Conservation (phyloP, 2,888 invertebrate genomes). For the Aquatica leii region DNA sequence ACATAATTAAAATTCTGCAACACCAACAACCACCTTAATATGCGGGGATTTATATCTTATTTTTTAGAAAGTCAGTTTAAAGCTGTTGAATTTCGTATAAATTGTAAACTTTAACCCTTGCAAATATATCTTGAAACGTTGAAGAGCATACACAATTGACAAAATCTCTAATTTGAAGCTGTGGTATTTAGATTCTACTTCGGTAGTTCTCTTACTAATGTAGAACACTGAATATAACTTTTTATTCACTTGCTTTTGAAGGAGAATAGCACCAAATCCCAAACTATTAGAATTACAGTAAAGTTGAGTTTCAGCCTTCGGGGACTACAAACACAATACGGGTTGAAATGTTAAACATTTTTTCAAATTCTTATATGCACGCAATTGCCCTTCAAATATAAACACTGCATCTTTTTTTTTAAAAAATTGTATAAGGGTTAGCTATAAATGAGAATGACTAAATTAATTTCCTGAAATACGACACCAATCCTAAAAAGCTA, state of each 20-base stretch:
- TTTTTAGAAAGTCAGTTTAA: background rate
- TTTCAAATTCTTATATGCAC: background rate
- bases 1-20: background rate
- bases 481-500: background rate
- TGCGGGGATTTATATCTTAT: background rate
- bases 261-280: background rate
- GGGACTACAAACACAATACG: background rate
- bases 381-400: background rate
- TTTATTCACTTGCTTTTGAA: background rate
- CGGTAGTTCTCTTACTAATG: background rate
- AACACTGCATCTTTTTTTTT: background rate
- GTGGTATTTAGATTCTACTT: too few relatives aligned
- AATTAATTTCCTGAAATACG: slow-evolving; percentile 5
- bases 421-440: background rate
- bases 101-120: too few relatives aligned
- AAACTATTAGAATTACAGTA: too few relatives aligned
- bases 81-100: background rate
- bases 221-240: too few relatives aligned
- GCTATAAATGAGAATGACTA: background rate
- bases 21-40: background rate
- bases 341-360: background rate
- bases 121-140: too few relatives aligned
- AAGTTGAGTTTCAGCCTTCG: too few relatives aligned
- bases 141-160: too few relatives aligned
- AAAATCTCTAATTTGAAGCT: background rate